These are phyloP conservation scores for Meriones psammophilus DNA, from an alignment of 2,797 vertebrate genomes.

Conservation along the genomic window DNA sequence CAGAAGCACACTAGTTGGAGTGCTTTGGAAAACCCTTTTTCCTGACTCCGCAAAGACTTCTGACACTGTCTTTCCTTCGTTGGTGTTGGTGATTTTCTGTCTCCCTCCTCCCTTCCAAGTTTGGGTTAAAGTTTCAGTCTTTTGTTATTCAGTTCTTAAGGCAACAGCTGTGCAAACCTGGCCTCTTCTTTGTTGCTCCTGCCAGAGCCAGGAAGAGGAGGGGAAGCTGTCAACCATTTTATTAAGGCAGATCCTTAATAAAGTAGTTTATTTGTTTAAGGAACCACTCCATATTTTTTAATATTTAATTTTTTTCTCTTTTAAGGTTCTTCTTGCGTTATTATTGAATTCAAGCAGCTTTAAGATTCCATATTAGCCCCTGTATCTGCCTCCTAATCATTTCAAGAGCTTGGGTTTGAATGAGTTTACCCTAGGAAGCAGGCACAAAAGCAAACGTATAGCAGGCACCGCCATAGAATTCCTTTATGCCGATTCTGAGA, in stretches of 20 bases:
- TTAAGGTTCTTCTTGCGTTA: slow-evolving; percentile 43
- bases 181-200: slow-evolving; percentile 52
- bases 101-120: slow-evolving; percentile 16
- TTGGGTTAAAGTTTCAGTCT: slow-evolving; percentile 68
- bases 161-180: slow-evolving; percentile 78
- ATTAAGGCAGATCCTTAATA: slow-evolving; percentile 48
- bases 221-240: slow-evolving; percentile 47
- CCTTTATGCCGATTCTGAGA: slow-evolving; percentile 36
- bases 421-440: slow-evolving; percentile 35
- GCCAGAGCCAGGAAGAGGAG: not conserved
- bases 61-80: slow-evolving; percentile 12
- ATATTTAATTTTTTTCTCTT: slow-evolving; percentile 40
- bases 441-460: not conserved
- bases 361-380: slow-evolving; percentile 52
- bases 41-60: slow-evolving; percentile 14
- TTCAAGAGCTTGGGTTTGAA: slow-evolving; percentile 44
- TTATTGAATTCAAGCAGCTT: slow-evolving; percentile 35
- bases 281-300: slow-evolving; percentile 19
- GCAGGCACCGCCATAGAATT: not conserved
- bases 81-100: not conserved
- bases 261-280: slow-evolving; percentile 64
- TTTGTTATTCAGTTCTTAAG: slow-evolving; percentile 68
- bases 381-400: slow-evolving; percentile 44
- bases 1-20: no score
- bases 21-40: not conserved